Percentiles rank a stretch among this genome's conserved stretches.
Evolutionary conservation across 1,140 invertebrate species (phyloP).

Genomic region (Caenorhabditis brenneri): DNA sequence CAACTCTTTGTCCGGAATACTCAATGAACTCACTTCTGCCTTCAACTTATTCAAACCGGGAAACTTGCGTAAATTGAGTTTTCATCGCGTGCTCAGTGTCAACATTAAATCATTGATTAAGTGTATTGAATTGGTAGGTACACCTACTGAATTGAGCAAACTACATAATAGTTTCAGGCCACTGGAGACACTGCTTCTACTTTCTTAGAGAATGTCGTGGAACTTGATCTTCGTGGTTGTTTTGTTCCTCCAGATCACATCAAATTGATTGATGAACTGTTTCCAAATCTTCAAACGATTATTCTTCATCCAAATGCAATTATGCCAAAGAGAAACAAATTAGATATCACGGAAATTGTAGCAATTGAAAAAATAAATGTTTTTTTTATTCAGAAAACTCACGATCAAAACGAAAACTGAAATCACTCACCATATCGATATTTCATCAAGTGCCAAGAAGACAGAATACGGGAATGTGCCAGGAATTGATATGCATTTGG

Average conservation of each 20-base stretch:
- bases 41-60: constrained; percentile 12
- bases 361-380: neutral
- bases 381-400: neutral
- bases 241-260: neutral
- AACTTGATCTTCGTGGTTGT: constrained; percentile 24
- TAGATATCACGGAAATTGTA: neutral
- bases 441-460: neutral
- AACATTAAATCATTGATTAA: neutral
- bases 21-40: neutral
- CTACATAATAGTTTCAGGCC: neutral
- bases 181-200: neutral
- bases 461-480: neutral
- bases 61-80: constrained; percentile 32
- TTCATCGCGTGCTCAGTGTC: neutral
- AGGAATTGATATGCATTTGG: neutral
- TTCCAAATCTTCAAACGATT: neutral
- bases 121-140: neutral
- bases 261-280: constrained; percentile 18
- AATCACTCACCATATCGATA: constrained; percentile 6
- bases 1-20: constrained; percentile 4
- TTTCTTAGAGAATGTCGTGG: constrained; percentile 2
- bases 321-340: neutral
- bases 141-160: neutral
- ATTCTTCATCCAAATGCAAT: neutral
- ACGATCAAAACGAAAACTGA: neutral